Evolutionary conservation across 2,797 vertebrate species (phyloP), one percentile per base, ranked within the genome.

Genomic region (Loris lydekkerianus): DNA sequence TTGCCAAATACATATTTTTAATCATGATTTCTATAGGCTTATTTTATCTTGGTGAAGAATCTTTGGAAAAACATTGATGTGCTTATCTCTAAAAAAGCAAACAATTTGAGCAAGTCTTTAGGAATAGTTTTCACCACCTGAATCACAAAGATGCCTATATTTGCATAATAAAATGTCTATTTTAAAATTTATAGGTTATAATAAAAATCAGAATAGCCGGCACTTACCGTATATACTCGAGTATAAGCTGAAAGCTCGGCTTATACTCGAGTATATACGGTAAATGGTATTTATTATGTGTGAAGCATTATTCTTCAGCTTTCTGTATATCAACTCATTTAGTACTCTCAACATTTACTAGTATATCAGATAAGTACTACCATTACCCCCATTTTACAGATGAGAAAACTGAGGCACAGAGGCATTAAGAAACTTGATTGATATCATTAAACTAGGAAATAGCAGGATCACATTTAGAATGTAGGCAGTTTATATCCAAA

Each of bases 81-180:
- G 7, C 5, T 75, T 80, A 73, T 5, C 65, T 94, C 29, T 87
- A 78, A 93, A 60, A 89, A 86, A 91, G 46, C n/a, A 83, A 85
- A 69, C 13, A 89, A 69, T 69, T 83, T 72, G 5, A 20, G 6
- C n/a, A 89, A 78, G 53, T 49, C 34, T 78, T 46, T 25, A 17
- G 23, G 53, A 93, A 78, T 91, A 86, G n/a, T 53, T 87, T 60
- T 76, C 10, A 89, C 70, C 67, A 37, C n/a, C 3, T 80, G 29
- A 93, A 60, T 67, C 67, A 92, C 5, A 70, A 23, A n/a, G 10
- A 92, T 40, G 8, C 2, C 10, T 76, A 49, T 21, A 34, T 81
- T 94, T 94, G 65, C 27, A 82, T 53, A 88, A 69, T 23, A 76
- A 82, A 49, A 60, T 87, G 0, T 61, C 11, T 77, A 76, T 34